A percentile compares a stretch with the other conserved stretches of the same genome.
Conservation (phyloP, 2,113 vertebrate species). For the Fukomys damarensis region DNA sequence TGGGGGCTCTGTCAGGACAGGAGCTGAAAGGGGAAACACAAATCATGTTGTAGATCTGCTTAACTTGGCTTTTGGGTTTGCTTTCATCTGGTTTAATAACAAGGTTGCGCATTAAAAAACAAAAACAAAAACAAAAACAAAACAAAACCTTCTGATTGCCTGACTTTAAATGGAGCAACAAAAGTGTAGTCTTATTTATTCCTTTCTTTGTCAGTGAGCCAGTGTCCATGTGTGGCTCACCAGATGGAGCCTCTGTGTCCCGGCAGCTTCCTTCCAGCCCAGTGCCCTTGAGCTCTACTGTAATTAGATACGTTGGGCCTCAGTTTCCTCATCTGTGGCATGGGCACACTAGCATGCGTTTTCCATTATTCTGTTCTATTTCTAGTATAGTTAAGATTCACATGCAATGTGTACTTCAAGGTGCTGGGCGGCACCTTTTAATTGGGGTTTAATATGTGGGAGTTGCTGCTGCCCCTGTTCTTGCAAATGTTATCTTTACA, state of each 20-base stretch:
- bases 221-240: fast-evolving
- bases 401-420: not conserved
- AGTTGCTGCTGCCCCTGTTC: not conserved
- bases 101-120: not conserved
- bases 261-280: too few species aligned
- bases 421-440: not conserved
- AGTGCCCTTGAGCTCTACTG: not conserved
- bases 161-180: not conserved
- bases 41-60: fast-evolving
- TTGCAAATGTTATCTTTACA: not conserved
- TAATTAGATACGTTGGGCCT: not conserved
- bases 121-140: too few species aligned
- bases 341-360: not conserved
- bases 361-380: not conserved
- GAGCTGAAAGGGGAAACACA: not conserved
- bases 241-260: not conserved
- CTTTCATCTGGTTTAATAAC: not conserved
- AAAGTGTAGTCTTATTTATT: not conserved
- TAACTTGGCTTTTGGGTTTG: not conserved
- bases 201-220: not conserved
- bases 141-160: not conserved
- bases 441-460: not conserved
- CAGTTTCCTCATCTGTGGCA: not conserved
- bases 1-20: fast-evolving
- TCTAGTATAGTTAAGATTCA: not conserved